Evolutionary conservation across 2,113 vertebrate species (phyloP), one percentile per base, ranked within the genome.

Genomic region (Platycercus adscitus): DNA sequence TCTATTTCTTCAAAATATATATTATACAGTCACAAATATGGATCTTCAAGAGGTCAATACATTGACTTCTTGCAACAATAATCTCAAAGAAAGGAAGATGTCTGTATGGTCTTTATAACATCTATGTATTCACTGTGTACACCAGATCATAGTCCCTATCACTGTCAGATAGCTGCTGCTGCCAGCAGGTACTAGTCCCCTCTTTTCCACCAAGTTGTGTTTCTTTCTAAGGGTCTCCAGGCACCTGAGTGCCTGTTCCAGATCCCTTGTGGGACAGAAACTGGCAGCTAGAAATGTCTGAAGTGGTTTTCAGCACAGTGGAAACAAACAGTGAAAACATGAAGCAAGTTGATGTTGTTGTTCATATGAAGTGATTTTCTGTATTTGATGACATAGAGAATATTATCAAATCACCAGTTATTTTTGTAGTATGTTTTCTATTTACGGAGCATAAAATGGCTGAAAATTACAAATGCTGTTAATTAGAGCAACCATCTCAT

Each of bases 311-410:
- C 26, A 63, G 61, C 47, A 86, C 1, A 3, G 43, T 95, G 83
- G 80, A 82, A 92, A 80, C 88, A 35, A 92, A 90, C 58, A 68
- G 76, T 65, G 58, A 95, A 89, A 72, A 46, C 29, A 41, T 13
- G 58, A 83, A 86, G 41, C n/a, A 37, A 86, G 26, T 18, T n/a
- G 6, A 1, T 24, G n/a, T 56, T 52, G 25, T 46, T 65, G 50
- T 75, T 88, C 0, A 2, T 1, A 0, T 64, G 29, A 88, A 60
- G 49, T 60, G 2, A 43, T 65, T 68, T 83, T 47, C 44, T 80
- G 14, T 63, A 5, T 71, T 55, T 64, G 44, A 83, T 55, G 41
- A 83, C 56, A 43, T 2, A 31, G 47, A 41, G 28, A 65, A 28
- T 47, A 70, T 89, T 52, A 75, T 19, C 1, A 23, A 61, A 46